These are phyloP conservation scores for Hydrolagus affinis DNA, from an alignment of 2,113 vertebrate genomes.

Conservation along the genomic window DNA sequence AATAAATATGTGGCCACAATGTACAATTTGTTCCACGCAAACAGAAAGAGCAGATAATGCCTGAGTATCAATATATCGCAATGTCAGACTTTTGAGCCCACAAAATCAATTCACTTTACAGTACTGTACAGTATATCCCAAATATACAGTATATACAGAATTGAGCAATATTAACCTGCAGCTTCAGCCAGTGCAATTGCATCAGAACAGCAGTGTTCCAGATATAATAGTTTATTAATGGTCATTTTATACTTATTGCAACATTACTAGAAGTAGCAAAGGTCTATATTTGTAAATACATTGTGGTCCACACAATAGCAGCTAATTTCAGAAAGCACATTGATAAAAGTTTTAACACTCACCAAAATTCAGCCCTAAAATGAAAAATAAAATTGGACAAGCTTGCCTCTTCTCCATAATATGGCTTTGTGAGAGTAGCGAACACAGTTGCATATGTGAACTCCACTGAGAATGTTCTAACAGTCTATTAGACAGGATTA, in stretches of 20 bases:
- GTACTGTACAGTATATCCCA: too few species aligned
- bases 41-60: too few species aligned
- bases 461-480: neutral
- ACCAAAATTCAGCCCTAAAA: neutral
- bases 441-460: neutral
- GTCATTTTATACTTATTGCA: neutral
- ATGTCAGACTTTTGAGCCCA: too few species aligned
- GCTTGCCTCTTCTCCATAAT: conserved; percentile 8
- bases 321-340: neutral
- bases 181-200: too few species aligned
- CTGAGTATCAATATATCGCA: too few species aligned
- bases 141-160: too few species aligned
- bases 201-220: neutral
- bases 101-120: too few species aligned
- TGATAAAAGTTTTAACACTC: conserved; percentile 9
- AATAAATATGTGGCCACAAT: too few species aligned
- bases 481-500: neutral
- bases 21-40: too few species aligned
- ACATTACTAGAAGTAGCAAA: neutral
- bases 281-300: neutral
- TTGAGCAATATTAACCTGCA: too few species aligned
- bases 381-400: neutral
- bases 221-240: neutral
- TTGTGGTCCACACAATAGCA: neutral
- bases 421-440: neutral